Evolutionary conservation across 2,888 invertebrate genomes (phyloP), one percentile per base, ranked within the genome.

Genomic region (Ashinkailepas kermadecensis): DNA sequence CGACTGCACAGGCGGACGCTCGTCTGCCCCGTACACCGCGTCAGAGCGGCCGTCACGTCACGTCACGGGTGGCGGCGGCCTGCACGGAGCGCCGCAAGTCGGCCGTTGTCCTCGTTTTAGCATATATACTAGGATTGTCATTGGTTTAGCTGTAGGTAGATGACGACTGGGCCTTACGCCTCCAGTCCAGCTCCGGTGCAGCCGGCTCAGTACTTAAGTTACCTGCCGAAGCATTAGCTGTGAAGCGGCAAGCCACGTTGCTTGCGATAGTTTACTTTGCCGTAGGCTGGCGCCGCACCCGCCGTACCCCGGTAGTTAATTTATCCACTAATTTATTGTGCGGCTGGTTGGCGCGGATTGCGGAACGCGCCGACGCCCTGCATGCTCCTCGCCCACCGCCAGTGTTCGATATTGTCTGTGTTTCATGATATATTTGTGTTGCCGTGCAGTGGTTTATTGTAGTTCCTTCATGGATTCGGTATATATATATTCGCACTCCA

Each of bases 71-170:
- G 82, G 81, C 79, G 67, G 10, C 67, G 2, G 67, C 67, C 67
- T 12, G 67, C 12, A 12, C 25, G 67, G 23, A 25, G 9, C 67
- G 67, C 9, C 67, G 23, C 9, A 13, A 23, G n/a, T 12, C 67
- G n/a, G 25, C n/a, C 25, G 82, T 81, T 74, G 81, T 82, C 74
- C 74, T 74, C 39, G 74, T 74, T 74, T 74, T 74, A 74, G 74
- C 74, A 74, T 74, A 74, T 74, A 74, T 21, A 74, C 54, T 74
- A 74, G 74, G 21, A 56, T 74, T 74, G 74, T 74, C 74, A 74
- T 74, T 74, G 74, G 74, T 74, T 74, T 74, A 74, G 74, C 74
- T 56, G 74, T 74, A 74, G 74, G 7, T 74, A 74, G 74, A 56
- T 21, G 70, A 18, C 70, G 74, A 54, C 54, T 54, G 74, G 74